A percentile compares a stretch with the other conserved stretches of the same genome.
phyloP scores from a whole-genome alignment of 1,140 invertebrate species.

The Eumaeus atala region DNA sequence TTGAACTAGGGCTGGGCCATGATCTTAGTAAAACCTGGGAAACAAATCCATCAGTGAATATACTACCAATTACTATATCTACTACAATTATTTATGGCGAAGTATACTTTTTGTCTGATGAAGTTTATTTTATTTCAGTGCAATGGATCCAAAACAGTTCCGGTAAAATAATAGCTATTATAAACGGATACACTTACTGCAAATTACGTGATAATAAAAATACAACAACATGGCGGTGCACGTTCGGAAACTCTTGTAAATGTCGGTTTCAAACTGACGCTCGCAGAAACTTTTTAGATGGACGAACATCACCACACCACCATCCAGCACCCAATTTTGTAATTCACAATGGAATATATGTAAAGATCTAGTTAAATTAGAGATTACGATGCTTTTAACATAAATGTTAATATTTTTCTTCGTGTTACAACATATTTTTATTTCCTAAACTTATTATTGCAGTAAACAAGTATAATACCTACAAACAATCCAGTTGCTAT shows the following conservation, averaged over 20 bases:
- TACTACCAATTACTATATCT: too few relatives aligned
- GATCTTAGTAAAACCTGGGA: too few relatives aligned
- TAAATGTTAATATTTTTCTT: too few relatives aligned
- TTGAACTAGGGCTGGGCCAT: too few relatives aligned
- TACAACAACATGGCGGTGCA: not conserved
- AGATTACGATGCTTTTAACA: too few relatives aligned
- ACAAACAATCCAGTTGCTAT: too few relatives aligned
- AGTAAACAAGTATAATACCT: too few relatives aligned
- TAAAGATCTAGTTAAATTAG: constrained; percentile 9
- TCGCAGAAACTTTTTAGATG: not conserved
- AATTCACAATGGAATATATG: constrained; percentile 11
- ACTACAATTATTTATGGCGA: not conserved
- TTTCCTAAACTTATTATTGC: too few relatives aligned
- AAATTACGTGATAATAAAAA: not conserved
- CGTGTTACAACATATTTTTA: too few relatives aligned
- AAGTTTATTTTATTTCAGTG: too few relatives aligned
- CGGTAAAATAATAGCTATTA: not conserved
- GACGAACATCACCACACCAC: not conserved
- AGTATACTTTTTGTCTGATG: not conserved
- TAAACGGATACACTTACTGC: not conserved
- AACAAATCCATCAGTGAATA: too few relatives aligned
- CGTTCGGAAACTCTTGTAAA: not conserved
- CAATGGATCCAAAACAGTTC: constrained; percentile 1
- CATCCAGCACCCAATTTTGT: constrained; percentile 11
- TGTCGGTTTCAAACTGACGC: not conserved